phyloP scores from a whole-genome alignment of 1,140 invertebrate species.

The Drosophila eugracilis region DNA sequence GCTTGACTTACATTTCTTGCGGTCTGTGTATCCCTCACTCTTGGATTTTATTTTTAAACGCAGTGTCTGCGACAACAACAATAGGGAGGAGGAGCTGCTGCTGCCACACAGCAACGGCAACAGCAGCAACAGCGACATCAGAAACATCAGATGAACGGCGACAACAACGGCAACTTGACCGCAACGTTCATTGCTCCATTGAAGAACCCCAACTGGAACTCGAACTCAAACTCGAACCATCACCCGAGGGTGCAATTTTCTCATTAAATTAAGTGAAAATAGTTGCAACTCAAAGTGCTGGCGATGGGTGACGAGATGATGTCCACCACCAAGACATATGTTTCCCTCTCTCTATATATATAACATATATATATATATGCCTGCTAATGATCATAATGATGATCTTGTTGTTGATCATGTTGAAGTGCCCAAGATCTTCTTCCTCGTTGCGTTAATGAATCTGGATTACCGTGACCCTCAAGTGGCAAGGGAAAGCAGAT shows the following conservation, averaged over 20 bases:
- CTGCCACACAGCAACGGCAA: conserved; percentile 21
- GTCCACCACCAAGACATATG: conserved; percentile 10
- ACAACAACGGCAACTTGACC: conserved; percentile 70
- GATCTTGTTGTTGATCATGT: conserved; percentile 33
- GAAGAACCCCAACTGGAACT: conserved; percentile 31
- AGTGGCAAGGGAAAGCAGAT: conserved; percentile 8
- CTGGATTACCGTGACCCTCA: conserved; percentile 1
- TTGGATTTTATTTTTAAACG: conserved; percentile 73
- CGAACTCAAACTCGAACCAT: conserved; percentile 38
- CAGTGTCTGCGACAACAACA: conserved; percentile 62
- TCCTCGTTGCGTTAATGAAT: conserved; percentile 33
- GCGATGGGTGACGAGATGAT: conserved; percentile 25
- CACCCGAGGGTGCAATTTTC: conserved; percentile 63
- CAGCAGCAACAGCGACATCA: conserved; percentile 17
- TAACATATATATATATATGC: no score
- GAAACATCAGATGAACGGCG: conserved; percentile 14
- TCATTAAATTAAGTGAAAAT: conserved; percentile 82
- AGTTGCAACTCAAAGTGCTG: conserved; percentile 59
- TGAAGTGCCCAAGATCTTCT: conserved; percentile 13
- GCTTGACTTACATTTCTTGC: conserved; percentile 79
- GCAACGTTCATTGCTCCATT: conserved; percentile 75
- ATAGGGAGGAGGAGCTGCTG: conserved; percentile 33
- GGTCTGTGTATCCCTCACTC: conserved; percentile 30
- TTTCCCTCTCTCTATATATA: no score
- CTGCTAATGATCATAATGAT: conserved; percentile 15